Evolutionary conservation across 2,888 invertebrate genomes (phyloP).

Genomic region (Andrena dorsata): DNA sequence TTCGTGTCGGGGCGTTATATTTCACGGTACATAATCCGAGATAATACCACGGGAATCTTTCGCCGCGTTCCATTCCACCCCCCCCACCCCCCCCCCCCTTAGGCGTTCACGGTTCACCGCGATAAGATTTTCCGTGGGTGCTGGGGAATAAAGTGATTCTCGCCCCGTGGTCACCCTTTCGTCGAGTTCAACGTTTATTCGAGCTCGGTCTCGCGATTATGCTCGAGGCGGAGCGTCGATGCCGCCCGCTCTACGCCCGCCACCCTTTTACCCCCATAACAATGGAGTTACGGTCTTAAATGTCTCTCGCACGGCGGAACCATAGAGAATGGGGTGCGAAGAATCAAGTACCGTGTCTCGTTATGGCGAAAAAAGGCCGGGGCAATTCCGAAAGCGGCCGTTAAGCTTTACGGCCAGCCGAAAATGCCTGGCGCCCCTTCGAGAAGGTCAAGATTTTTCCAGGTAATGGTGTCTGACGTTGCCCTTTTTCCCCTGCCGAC

Average conservation of each 20-base stretch:
- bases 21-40: slow-evolving; percentile 49
- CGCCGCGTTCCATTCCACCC: slow-evolving; percentile 41
- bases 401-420: slow-evolving; percentile 75
- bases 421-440: slow-evolving; percentile 60
- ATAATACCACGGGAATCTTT: slow-evolving; percentile 36
- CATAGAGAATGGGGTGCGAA: slow-evolving; percentile 75
- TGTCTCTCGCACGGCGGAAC: slow-evolving; percentile 70
- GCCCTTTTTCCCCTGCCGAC: slow-evolving; percentile 42
- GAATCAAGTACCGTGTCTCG: slow-evolving; percentile 74
- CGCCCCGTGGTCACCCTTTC: slow-evolving; percentile 46
- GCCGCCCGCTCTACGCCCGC: slow-evolving; percentile 23
- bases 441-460: slow-evolving; percentile 77
- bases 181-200: slow-evolving; percentile 66
- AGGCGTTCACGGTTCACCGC: slow-evolving; percentile 57
- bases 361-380: slow-evolving; percentile 74
- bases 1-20: slow-evolving; percentile 28
- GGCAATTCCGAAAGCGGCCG: slow-evolving; percentile 78
- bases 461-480: slow-evolving; percentile 49
- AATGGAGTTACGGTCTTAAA: slow-evolving; percentile 74
- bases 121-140: slow-evolving; percentile 57
- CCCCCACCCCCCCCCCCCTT: no score
- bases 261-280: slow-evolving; percentile 57
- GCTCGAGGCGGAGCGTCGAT: slow-evolving; percentile 47
- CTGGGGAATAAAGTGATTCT: slow-evolving; percentile 62
- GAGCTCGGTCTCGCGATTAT: slow-evolving; percentile 64